phyloP scores from a whole-genome alignment of 2,797 vertebrate genomes.

The Coendou prehensilis region DNA sequence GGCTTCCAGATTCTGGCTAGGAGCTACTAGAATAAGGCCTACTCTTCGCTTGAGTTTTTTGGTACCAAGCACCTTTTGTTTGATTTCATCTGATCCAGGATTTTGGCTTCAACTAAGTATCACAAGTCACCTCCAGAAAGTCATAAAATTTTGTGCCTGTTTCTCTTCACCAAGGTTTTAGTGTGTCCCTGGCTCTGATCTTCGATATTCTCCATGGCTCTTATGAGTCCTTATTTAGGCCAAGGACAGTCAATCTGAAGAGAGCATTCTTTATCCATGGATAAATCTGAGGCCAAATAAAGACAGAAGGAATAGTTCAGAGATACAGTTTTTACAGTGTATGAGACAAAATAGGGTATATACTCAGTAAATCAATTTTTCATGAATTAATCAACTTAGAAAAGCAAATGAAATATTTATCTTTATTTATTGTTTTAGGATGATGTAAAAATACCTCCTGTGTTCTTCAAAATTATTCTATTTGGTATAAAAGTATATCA shows the following conservation, averaged over 20 bases:
- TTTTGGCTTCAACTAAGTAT: not conserved
- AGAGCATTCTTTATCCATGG: not conserved
- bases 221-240: not conserved
- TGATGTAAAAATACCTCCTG: not conserved
- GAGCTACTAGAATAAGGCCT: not conserved
- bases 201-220: not conserved
- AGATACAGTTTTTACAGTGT: not conserved
- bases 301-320: constrained; percentile 1
- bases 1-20: not conserved
- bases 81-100: not conserved
- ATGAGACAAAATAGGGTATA: constrained; percentile 8
- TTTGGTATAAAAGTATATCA: constrained; percentile 50
- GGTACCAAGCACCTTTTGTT: not conserved
- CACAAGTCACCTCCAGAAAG: not conserved
- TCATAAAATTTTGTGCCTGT: not conserved
- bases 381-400: constrained; percentile 46
- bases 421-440: not conserved
- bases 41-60: not conserved
- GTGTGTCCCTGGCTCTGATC: not conserved
- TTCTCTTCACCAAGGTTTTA: not conserved
- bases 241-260: constrained; percentile 2
- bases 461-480: not conserved
- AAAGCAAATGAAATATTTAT: not conserved
- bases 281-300: constrained; percentile 33
- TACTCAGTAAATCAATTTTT: constrained; percentile 42